Percentiles rank a stretch among this genome's conserved stretches.
These are phyloP conservation scores for Nymphicus hollandicus DNA, from an alignment of 2,113 vertebrate genomes.

Conservation along the genomic window DNA sequence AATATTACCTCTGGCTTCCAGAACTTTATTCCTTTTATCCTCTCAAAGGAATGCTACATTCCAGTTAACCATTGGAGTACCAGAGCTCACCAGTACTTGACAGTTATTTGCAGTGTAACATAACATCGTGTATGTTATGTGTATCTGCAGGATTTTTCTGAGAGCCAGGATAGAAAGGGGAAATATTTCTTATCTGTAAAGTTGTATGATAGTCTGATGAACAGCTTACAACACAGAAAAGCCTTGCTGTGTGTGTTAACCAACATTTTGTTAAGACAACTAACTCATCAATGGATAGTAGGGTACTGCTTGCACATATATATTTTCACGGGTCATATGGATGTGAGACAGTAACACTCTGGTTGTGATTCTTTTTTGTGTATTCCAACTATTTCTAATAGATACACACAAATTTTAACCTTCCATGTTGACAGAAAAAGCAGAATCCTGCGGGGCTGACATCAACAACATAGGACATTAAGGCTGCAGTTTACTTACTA, in stretches of 20 bases:
- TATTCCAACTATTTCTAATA: not conserved
- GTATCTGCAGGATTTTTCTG: not conserved
- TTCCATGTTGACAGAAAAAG: not conserved
- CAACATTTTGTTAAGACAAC: not conserved
- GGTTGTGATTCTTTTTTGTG: not conserved
- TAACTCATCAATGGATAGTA: not conserved
- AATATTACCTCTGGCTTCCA: slow-evolving; percentile 71
- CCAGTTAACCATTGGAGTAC: slow-evolving; percentile 47
- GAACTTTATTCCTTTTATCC: slow-evolving; percentile 63
- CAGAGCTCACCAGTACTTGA: not conserved
- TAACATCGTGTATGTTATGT: not conserved
- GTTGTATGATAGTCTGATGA: not conserved
- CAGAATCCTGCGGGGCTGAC: not conserved
- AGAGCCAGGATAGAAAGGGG: not conserved
- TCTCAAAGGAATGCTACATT: slow-evolving; percentile 48
- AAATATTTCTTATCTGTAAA: not conserved
- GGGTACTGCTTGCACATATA: not conserved
- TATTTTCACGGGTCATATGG: not conserved
- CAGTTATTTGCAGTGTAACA: not conserved
- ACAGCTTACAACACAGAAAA: not conserved
- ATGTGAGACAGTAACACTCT: not conserved
- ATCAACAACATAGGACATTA: not conserved
- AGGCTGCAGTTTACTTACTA: not conserved
- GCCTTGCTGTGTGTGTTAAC: not conserved
- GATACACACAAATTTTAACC: not conserved